Evolutionary conservation across 2,888 invertebrate genomes (phyloP).

Genomic region (Callosobruchus maculatus): DNA sequence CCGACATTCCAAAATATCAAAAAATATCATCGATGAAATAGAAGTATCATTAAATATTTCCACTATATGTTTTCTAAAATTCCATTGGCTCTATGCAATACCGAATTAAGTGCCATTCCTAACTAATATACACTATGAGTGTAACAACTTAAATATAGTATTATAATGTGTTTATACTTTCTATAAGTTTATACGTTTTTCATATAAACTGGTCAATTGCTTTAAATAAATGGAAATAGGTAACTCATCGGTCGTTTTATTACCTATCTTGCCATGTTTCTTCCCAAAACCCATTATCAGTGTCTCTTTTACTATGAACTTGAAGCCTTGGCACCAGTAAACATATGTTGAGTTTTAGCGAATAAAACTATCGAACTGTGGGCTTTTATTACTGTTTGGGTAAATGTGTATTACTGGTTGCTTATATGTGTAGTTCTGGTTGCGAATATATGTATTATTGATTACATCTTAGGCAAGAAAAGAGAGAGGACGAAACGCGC

Average conservation of each 20-base stretch:
- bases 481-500: too few relatives aligned
- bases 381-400: too few relatives aligned
- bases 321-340: too few relatives aligned
- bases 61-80: slow-evolving; percentile 11
- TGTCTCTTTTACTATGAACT: too few relatives aligned
- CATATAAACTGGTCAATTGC: slow-evolving; percentile 33
- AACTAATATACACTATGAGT: slow-evolving; percentile 26
- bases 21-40: neutral
- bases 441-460: too few relatives aligned
- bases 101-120: slow-evolving; percentile 39
- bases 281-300: too few relatives aligned
- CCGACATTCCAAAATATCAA: neutral
- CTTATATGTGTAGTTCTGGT: too few relatives aligned
- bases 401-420: too few relatives aligned
- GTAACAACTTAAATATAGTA: slow-evolving; percentile 28
- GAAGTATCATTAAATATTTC: slow-evolving; percentile 5
- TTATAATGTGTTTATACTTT: slow-evolving; percentile 31
- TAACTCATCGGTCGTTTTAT: neutral
- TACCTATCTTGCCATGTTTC: too few relatives aligned
- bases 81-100: slow-evolving; percentile 31
- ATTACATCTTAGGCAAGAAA: too few relatives aligned
- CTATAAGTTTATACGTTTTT: slow-evolving; percentile 32
- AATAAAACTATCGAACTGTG: too few relatives aligned
- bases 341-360: too few relatives aligned
- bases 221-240: slow-evolving; percentile 26